Conservation (phyloP, 2,888 invertebrate genomes). For the Nomada fabriciana region DNA sequence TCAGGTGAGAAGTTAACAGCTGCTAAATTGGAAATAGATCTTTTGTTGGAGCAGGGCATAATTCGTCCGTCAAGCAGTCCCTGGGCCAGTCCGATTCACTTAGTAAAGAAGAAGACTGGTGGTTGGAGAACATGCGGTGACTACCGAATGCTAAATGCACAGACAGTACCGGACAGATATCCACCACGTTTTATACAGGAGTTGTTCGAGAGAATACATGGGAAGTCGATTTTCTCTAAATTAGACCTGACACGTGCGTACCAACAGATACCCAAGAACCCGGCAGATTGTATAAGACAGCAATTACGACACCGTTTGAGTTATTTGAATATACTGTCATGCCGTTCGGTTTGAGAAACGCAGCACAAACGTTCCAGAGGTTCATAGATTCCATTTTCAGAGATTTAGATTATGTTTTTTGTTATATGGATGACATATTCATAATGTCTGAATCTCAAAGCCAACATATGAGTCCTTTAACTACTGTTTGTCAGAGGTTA, state of each 20-base stretch:
- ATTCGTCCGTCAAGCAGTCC: neutral
- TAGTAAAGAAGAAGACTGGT: neutral
- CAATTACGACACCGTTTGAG: neutral
- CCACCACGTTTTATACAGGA: neutral
- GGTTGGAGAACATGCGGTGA: neutral
- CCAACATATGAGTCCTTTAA: neutral
- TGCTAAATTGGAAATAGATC: too few species aligned
- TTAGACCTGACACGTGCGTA: neutral
- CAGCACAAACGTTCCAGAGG: neutral
- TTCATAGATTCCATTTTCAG: neutral
- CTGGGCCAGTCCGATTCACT: neutral
- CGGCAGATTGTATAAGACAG: neutral
- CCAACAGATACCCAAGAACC: neutral
- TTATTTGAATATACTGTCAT: neutral
- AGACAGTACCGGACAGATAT: slow-evolving; percentile 6
- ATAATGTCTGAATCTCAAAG: neutral
- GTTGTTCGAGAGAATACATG: neutral
- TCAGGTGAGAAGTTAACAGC: too few species aligned
- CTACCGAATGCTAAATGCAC: neutral
- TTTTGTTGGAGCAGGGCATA: too few species aligned
- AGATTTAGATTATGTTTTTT: neutral
- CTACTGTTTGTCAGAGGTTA: neutral
- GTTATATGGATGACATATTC: neutral
- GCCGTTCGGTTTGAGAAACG: neutral
- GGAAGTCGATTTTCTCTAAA: neutral